A percentile compares a stretch with the other conserved stretches of the same genome.
Evolutionary conservation across 2,888 invertebrate species (phyloP).

Genomic region (Lycia hirtaria): DNA sequence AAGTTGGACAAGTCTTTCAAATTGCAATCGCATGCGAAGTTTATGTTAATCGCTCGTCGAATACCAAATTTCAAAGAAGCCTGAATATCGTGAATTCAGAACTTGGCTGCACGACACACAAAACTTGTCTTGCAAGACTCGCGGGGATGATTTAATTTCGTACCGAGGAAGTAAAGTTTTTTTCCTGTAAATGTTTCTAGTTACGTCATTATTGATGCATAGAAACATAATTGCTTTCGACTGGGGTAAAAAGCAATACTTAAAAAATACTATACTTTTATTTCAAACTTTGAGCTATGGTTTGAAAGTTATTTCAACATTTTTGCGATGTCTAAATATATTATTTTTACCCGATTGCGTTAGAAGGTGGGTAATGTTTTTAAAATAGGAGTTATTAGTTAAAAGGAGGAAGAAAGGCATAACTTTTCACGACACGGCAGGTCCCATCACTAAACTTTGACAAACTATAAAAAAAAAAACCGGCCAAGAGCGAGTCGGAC

Average conservation of each 20-base stretch:
- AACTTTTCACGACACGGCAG: too few relatives aligned
- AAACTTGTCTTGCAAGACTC: constrained; percentile 5
- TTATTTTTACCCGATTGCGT: too few relatives aligned
- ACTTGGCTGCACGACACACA: constrained; percentile 8
- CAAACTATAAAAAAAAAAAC: too few relatives aligned
- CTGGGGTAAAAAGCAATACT: neutral
- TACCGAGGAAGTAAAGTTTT: constrained; percentile 13
- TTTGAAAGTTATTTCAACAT: neutral
- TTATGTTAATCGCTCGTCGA: constrained; percentile 29
- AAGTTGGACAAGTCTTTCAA: constrained; percentile 12
- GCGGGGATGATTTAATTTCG: constrained; percentile 7
- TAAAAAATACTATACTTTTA: neutral
- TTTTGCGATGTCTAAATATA: too few relatives aligned
- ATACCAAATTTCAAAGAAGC: constrained; percentile 20
- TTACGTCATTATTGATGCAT: neutral
- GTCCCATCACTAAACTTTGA: too few relatives aligned
- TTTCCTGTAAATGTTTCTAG: neutral
- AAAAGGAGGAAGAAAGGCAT: too few relatives aligned
- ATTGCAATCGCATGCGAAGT: constrained; percentile 32
- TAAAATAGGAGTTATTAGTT: too few relatives aligned
- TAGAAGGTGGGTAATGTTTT: too few relatives aligned
- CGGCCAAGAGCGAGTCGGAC: too few relatives aligned
- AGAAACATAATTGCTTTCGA: neutral
- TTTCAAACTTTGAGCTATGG: neutral
- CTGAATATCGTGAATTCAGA: constrained; percentile 5